A percentile compares a stretch with the other conserved stretches of the same genome.
These are phyloP conservation scores for Drosophila ananassae DNA, from an alignment of 1,140 invertebrate genomes.

Conservation along the genomic window DNA sequence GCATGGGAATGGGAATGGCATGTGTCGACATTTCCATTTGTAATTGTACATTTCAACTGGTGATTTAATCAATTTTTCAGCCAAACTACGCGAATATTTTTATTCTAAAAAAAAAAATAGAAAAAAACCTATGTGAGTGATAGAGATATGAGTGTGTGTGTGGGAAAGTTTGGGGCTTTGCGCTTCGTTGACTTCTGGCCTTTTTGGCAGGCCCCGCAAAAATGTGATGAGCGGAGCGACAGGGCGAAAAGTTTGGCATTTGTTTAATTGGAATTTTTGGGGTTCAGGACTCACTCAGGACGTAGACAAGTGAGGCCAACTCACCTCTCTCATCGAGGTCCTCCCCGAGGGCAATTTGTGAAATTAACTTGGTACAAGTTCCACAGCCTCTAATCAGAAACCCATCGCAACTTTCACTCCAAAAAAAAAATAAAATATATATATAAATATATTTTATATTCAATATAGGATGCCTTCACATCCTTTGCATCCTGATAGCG, in stretches of 20 bases:
- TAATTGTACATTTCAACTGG: conserved; percentile 5
- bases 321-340: conserved; percentile 10
- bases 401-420: conserved; percentile 1
- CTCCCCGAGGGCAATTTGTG: conserved; percentile 44
- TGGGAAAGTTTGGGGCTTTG: conserved; percentile 33
- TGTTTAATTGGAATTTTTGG: conserved; percentile 77
- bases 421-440: no score
- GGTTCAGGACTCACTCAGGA: not conserved
- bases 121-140: no score
- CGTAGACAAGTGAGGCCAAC: not conserved
- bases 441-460: conserved; percentile 2
- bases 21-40: conserved; percentile 19
- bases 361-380: conserved; percentile 57
- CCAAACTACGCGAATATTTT: conserved; percentile 16
- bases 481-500: not conserved
- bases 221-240: conserved; percentile 26
- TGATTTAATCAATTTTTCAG: conserved; percentile 30
- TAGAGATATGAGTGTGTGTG: conserved; percentile 18
- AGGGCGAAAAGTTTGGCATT: conserved; percentile 70
- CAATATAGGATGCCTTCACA: no score
- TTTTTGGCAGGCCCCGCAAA: conserved; percentile 27
- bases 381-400: conserved; percentile 31
- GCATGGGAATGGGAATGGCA: not conserved
- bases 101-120: not conserved
- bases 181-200: conserved; percentile 26